A percentile compares a stretch with the other conserved stretches of the same genome.
Evolutionary conservation across 2,888 invertebrate species (phyloP).

Genomic region (Melinaea menophilus): DNA sequence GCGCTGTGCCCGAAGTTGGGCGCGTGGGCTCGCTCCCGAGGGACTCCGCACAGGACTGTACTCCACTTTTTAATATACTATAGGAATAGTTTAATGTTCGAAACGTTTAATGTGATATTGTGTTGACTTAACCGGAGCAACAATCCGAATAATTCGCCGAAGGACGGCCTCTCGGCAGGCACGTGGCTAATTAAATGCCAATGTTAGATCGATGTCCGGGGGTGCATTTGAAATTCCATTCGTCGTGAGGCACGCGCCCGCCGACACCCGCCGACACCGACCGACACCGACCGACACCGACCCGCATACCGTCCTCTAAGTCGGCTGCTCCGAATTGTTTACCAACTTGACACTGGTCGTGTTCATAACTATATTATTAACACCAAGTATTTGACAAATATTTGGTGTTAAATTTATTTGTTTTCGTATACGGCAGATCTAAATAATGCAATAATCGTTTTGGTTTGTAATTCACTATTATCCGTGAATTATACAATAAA

Average conservation of each 20-base stretch:
- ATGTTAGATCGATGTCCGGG: constrained; percentile 51
- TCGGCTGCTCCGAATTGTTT: constrained; percentile 61
- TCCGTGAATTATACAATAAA: too few relatives aligned
- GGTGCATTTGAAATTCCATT: constrained; percentile 57
- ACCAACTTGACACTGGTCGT: constrained; percentile 43
- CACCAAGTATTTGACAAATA: too few relatives aligned
- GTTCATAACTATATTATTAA: constrained; percentile 31
- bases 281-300: constrained; percentile 30
- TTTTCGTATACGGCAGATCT: too few relatives aligned
- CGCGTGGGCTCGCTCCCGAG: constrained; percentile 72
- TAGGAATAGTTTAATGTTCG: constrained; percentile 18
- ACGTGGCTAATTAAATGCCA: constrained; percentile 77
- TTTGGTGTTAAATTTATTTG: too few relatives aligned
- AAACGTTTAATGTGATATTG: constrained; percentile 18
- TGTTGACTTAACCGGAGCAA: constrained; percentile 56
- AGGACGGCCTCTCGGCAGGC: constrained; percentile 54
- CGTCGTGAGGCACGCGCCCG: constrained; percentile 41
- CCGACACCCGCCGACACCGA: constrained; percentile 53
- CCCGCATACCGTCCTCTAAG: constrained; percentile 49
- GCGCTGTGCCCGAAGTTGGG: constrained; percentile 76
- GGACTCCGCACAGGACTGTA: constrained; percentile 64
- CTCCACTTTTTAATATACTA: constrained; percentile 39
- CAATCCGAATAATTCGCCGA: constrained; percentile 58
- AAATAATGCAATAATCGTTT: too few relatives aligned
- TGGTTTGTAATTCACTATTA: too few relatives aligned